A percentile compares a stretch with the other conserved stretches of the same genome.
Conservation (phyloP, 2,888 invertebrate genomes). For the Ichneumoninae sp. region DNA sequence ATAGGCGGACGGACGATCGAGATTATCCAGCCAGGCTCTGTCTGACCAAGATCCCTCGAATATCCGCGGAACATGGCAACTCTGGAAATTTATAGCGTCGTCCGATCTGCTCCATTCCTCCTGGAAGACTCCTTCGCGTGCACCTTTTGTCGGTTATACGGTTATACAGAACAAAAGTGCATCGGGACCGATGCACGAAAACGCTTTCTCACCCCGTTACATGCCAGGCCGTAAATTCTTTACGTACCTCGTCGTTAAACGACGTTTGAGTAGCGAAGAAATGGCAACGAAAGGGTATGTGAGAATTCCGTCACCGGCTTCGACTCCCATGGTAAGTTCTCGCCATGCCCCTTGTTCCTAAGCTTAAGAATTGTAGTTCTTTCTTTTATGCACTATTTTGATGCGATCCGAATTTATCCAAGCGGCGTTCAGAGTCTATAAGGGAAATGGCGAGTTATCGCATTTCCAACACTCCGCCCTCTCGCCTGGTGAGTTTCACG, state of each 20-base stretch:
- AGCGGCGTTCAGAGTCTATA: neutral
- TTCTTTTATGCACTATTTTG: neutral
- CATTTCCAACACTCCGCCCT: neutral
- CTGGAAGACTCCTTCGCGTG: conserved; percentile 11
- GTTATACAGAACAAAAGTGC: conserved; percentile 11
- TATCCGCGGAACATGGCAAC: neutral
- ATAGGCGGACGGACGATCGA: conserved; percentile 18
- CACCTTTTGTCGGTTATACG: conserved; percentile 17
- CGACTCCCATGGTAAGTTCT: neutral
- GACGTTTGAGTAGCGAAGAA: neutral
- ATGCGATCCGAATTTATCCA: neutral
- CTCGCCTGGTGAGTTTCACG: conserved; percentile 4
- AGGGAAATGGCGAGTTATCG: conserved; percentile 2
- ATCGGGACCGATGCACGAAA: conserved; percentile 18
- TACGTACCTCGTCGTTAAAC: conserved; percentile 33
- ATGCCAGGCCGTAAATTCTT: conserved; percentile 43
- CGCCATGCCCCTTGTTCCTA: neutral
- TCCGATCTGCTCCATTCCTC: conserved; percentile 16
- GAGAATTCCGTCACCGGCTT: neutral
- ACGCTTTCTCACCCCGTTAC: conserved; percentile 24
- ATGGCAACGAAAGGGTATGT: neutral
- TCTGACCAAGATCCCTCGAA: conserved; percentile 6
- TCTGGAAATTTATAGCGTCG: conserved; percentile 25
- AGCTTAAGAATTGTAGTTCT: neutral
- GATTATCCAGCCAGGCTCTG: neutral